phyloP scores from a whole-genome alignment of 2,113 vertebrate genomes.

The Cacatua alba region DNA sequence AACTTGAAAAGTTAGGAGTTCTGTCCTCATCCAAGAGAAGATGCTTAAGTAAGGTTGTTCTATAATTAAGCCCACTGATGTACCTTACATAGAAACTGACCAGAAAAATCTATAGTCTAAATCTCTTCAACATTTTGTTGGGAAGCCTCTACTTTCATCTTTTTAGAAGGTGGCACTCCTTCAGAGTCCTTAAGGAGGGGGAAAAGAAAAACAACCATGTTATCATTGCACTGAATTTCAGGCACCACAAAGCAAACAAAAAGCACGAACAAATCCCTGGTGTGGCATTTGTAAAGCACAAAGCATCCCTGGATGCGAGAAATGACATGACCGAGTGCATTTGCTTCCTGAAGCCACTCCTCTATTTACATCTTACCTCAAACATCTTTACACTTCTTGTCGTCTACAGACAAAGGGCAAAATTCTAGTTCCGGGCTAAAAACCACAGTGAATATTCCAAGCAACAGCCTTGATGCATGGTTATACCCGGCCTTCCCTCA shows the following conservation, averaged over 20 bases:
- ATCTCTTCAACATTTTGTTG: constrained; percentile 90
- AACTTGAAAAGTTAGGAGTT: constrained; percentile 79
- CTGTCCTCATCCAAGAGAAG: constrained; percentile 75
- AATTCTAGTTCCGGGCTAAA: neutral
- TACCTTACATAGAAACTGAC: constrained; percentile 74
- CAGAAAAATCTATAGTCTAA: constrained; percentile 77
- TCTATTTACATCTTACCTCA: neutral
- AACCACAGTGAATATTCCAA: neutral
- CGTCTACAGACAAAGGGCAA: neutral
- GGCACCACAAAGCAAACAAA: neutral
- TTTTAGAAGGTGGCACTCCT: constrained; percentile 91
- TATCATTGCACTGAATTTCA: neutral
- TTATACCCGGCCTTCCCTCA: neutral
- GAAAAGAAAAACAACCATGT: constrained; percentile 44
- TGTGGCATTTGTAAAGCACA: neutral
- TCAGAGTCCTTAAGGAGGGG: constrained; percentile 84
- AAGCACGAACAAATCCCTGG: neutral
- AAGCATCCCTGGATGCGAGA: neutral
- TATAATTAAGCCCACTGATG: constrained; percentile 76
- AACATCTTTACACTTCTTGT: neutral
- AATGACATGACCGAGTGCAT: neutral
- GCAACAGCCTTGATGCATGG: neutral
- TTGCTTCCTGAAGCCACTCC: neutral
- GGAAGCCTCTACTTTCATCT: constrained; percentile 91
- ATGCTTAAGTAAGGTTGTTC: constrained; percentile 71